Evolutionary conservation across 2,113 vertebrate genomes (phyloP), one percentile per base, ranked within the genome.

Genomic region (Bos taurus): DNA sequence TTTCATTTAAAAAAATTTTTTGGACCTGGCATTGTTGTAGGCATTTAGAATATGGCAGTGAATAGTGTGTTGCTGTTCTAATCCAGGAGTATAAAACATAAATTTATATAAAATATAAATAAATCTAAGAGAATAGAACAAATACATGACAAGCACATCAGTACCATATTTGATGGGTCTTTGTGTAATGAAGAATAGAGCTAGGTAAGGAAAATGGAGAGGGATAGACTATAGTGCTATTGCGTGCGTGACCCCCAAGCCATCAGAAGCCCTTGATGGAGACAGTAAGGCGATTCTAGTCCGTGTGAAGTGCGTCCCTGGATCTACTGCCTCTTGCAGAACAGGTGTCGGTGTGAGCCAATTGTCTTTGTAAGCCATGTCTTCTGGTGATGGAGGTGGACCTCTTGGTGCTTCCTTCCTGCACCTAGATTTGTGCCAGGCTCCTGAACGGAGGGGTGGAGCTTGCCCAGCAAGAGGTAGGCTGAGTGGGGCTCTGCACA

Each of bases 151-250:
- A 21, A 46, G 33, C 11, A 5, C 62, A 85, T 36, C 3, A 1
- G 2, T 30, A 10, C 33, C 6, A 1, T 52, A 13, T 40, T 46
- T 59, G 74, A 43, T 64, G 56, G 43, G 10, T 74, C n/a, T n/a
- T 3, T 30, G 60, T 62, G 13, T 50, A 52, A 1, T 10, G 64
- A 26, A 86, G 40, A 90, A 21, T 54, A 60, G 52, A 84, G 67
- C 26, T 67, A 33, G 2, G 13, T 6, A 40, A 88, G 77, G 74
- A 26, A 26, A 46, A 7, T 3, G 81, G 54, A 88, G 60, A 48
- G 4, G 14, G 16, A 15, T 4, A 46, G 48, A 11, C n/a, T 6
- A 1, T 2, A 10, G 43, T 26, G 30, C 17, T 8, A 1, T 13
- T 10, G 77, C n/a, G 33, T 4, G 2, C 4, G 0, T 36, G 16